Evolutionary conservation across 2,888 invertebrate species (phyloP).

Genomic region (Drosophila ezoana): DNA sequence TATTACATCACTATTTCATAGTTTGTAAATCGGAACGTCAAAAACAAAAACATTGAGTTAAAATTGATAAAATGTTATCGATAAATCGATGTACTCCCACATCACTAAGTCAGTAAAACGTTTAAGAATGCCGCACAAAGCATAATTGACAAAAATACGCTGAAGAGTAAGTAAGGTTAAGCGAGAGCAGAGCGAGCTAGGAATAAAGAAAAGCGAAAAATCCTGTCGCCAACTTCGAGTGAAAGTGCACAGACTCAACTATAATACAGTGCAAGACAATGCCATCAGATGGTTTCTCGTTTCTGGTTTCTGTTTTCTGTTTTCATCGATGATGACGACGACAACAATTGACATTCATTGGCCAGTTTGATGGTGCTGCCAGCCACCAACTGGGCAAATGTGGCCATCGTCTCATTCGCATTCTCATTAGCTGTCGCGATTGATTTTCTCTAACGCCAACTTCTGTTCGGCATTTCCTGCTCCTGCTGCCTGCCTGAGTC

Average conservation of each 20-base stretch:
- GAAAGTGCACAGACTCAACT: neutral
- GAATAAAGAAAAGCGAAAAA: too few species aligned
- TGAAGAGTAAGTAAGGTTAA: too few species aligned
- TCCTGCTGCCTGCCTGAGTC: slow-evolving; percentile 7
- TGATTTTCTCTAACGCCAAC: slow-evolving; percentile 71
- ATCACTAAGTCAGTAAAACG: neutral
- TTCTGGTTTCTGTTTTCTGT: neutral
- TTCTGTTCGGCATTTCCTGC: slow-evolving; percentile 29
- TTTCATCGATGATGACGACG: slow-evolving; percentile 29
- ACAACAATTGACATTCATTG: slow-evolving; percentile 77
- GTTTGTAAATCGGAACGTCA: too few species aligned
- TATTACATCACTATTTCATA: too few species aligned
- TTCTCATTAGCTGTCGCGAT: slow-evolving; percentile 64
- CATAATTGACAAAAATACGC: neutral
- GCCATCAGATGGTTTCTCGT: slow-evolving; percentile 39
- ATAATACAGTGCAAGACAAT: slow-evolving; percentile 10
- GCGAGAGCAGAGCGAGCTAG: too few species aligned
- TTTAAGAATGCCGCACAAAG: neutral
- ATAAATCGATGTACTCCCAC: too few species aligned
- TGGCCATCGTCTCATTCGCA: slow-evolving; percentile 16
- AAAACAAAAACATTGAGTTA: too few species aligned
- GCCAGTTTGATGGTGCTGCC: slow-evolving; percentile 69
- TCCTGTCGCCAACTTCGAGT: neutral
- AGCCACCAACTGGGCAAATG: slow-evolving; percentile 27
- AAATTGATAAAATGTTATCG: too few species aligned